phyloP scores from a whole-genome alignment of 2,797 vertebrate genomes.

The Petrocephalus schoutedeni region DNA sequence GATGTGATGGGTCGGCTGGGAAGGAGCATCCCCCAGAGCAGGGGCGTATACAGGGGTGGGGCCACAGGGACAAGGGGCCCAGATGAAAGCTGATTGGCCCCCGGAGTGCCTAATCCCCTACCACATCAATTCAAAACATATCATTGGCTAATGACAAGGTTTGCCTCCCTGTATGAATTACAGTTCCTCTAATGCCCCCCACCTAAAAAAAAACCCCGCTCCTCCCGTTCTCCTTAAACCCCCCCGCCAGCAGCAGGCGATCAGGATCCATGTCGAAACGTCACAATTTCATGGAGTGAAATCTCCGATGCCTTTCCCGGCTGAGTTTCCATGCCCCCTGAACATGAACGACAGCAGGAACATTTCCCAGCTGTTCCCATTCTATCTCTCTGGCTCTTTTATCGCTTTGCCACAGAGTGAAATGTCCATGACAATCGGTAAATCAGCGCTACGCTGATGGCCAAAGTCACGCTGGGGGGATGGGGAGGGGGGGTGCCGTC shows the following conservation, averaged over 20 bases:
- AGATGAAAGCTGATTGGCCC: neutral
- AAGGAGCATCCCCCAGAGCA: neutral
- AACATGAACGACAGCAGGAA: neutral
- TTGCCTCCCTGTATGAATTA: neutral
- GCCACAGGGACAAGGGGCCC: neutral
- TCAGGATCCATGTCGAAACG: neutral
- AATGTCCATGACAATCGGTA: neutral
- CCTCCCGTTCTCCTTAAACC: neutral
- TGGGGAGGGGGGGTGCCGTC: neutral
- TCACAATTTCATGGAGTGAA: neutral
- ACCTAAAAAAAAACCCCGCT: neutral
- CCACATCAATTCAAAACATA: neutral
- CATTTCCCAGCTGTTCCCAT: neutral
- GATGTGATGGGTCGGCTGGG: neutral
- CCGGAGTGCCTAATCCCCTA: neutral
- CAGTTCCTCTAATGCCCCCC: neutral
- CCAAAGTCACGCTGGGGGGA: neutral
- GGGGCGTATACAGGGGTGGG: neutral
- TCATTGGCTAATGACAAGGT: neutral
- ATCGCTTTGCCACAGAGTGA: neutral
- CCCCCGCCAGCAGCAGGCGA: neutral
- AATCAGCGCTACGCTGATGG: neutral
- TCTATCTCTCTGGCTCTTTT: neutral
- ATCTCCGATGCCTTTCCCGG: neutral
- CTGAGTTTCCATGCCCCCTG: neutral